Conservation (phyloP, 2,113 vertebrate species). For the Gymnocephalus cernua region DNA sequence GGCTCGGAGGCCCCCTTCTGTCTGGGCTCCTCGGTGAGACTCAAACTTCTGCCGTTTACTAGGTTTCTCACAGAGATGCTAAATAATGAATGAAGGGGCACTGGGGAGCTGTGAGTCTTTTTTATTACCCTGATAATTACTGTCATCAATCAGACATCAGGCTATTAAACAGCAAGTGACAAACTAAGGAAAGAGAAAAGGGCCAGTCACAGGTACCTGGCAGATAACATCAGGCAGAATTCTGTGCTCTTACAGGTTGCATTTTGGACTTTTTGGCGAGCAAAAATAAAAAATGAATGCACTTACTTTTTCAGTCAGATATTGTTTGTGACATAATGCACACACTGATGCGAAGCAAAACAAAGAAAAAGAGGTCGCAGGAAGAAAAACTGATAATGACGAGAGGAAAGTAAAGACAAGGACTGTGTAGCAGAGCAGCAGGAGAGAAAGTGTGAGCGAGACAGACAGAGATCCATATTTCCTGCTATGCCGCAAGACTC, state of each 20-base stretch:
- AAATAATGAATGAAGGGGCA: constrained; percentile 58
- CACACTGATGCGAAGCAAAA: neutral
- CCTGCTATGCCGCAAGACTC: constrained; percentile 32
- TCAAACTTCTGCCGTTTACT: constrained; percentile 39
- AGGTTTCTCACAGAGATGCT: constrained; percentile 47
- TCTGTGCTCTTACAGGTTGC: neutral
- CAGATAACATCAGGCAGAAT: neutral
- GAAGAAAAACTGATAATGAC: neutral
- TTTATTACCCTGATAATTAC: constrained; percentile 69
- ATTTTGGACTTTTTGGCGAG: neutral
- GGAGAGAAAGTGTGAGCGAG: neutral
- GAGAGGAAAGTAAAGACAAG: constrained; percentile 10
- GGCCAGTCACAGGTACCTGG: neutral
- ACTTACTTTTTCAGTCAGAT: neutral
- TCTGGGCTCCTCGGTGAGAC: neutral
- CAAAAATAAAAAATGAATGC: neutral
- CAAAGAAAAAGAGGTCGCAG: neutral
- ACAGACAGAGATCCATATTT: constrained; percentile 33
- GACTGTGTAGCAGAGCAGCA: neutral
- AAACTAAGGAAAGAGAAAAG: neutral
- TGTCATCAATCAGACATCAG: constrained; percentile 56
- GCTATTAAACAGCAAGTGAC: constrained; percentile 45
- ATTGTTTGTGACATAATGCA: neutral
- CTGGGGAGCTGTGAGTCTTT: constrained; percentile 53
- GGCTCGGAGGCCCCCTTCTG: constrained; percentile 15